Percentiles rank a stretch among this genome's conserved stretches.
phyloP scores from a whole-genome alignment of 2,113 vertebrate species.

The Rana temporaria region DNA sequence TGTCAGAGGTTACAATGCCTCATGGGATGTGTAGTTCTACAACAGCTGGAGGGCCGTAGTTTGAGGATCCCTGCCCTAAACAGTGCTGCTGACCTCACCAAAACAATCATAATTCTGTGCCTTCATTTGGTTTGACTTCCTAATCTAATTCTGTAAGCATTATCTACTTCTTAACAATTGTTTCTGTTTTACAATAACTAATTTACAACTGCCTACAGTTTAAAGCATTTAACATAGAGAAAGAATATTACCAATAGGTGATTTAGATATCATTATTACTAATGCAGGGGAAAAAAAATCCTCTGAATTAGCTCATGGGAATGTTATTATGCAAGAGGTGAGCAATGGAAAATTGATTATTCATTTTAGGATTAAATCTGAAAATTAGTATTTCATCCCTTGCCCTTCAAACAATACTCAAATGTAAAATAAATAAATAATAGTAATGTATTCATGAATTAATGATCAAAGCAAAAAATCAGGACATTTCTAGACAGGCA shows the following conservation, averaged over 20 bases:
- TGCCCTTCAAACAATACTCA: background rate
- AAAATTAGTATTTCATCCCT: background rate
- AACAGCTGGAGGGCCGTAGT: too few relatives aligned
- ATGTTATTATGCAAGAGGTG: background rate
- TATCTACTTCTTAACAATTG: too few relatives aligned
- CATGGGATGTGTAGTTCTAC: too few relatives aligned
- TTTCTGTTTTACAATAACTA: background rate
- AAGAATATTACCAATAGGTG: background rate
- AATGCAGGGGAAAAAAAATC: background rate
- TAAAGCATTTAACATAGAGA: background rate
- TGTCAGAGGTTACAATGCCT: too few relatives aligned
- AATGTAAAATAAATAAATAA: background rate
- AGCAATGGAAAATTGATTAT: constrained; percentile 11
- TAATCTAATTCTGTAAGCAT: too few relatives aligned
- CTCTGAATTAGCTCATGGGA: background rate
- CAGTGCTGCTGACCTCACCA: too few relatives aligned
- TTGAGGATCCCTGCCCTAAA: too few relatives aligned
- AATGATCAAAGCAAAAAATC: background rate
- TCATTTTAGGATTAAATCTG: constrained; percentile 1
- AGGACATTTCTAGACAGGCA: too few relatives aligned
- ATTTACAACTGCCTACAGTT: background rate
- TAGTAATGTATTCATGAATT: background rate
- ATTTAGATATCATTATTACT: background rate
- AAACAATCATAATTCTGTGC: too few relatives aligned
- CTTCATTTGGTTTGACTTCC: too few relatives aligned